A percentile compares a stretch with the other conserved stretches of the same genome.
Conservation (phyloP, 1,140 invertebrate species). For the silkworm (Bombyx mori) region DNA sequence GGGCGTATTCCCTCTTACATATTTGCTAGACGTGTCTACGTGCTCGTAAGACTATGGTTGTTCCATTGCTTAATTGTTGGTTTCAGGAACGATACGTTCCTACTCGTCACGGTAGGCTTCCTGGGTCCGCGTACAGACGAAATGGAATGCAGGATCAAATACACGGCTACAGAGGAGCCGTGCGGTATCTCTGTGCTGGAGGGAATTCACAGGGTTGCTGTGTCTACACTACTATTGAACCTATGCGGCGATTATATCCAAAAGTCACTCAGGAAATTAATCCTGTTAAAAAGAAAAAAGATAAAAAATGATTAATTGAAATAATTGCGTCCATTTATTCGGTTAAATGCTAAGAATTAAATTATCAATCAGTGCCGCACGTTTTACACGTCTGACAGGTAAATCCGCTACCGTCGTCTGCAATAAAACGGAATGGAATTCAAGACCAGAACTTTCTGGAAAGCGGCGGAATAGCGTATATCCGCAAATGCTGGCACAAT, state of each 20-base stretch:
- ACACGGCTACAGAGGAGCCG: constrained; percentile 51
- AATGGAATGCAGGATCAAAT: constrained; percentile 62
- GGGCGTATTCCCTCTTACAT: no score
- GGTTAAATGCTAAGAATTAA: neutral
- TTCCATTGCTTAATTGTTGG: constrained; percentile 37
- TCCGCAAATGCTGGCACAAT: constrained; percentile 45
- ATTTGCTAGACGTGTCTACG: no score
- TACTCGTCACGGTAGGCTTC: constrained; percentile 47
- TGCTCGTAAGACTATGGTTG: no score
- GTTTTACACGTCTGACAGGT: constrained; percentile 36
- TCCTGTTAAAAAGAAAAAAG: constrained; percentile 39
- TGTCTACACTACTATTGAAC: constrained; percentile 43
- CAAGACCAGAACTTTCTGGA: constrained; percentile 55
- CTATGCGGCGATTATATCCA: constrained; percentile 34
- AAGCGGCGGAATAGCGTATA: constrained; percentile 46
- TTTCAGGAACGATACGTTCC: constrained; percentile 64
- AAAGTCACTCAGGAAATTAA: constrained; percentile 43
- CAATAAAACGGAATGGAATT: constrained; percentile 53
- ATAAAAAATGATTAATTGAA: constrained; percentile 23
- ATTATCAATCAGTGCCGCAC: neutral
- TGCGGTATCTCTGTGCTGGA: constrained; percentile 40
- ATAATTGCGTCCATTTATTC: neutral
- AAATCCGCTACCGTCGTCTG: constrained; percentile 43
- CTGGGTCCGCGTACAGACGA: constrained; percentile 44
- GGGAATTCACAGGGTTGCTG: constrained; percentile 12